These are phyloP conservation scores for Isoperla grammatica DNA, from an alignment of 2,888 invertebrate species.

Conservation along the genomic window DNA sequence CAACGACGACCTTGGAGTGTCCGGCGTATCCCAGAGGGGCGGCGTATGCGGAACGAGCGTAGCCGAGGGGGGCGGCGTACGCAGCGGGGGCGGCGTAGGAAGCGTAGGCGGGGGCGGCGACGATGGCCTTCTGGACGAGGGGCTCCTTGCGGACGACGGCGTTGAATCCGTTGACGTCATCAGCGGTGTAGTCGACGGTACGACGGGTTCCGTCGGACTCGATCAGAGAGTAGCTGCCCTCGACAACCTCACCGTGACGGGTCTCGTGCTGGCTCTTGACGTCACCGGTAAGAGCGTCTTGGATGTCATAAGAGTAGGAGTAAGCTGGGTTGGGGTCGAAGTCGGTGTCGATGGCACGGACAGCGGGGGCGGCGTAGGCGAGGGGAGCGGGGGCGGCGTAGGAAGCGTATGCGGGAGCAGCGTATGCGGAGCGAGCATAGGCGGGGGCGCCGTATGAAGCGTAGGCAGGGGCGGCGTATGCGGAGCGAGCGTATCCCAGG, in stretches of 20 bases:
- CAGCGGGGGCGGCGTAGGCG: constrained; percentile 22
- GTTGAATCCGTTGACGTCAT: constrained; percentile 31
- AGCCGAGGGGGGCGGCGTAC: constrained; percentile 18
- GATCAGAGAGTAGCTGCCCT: constrained; percentile 28
- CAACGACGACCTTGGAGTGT: constrained; percentile 3
- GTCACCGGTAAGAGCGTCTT: constrained; percentile 30
- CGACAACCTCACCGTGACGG: constrained; percentile 28
- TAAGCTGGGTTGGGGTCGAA: constrained; percentile 29
- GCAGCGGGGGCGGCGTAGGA: constrained; percentile 23
- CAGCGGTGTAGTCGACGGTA: constrained; percentile 29
- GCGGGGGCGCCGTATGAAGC: constrained; percentile 27
- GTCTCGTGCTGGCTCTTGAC: constrained; percentile 29
- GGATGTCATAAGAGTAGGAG: constrained; percentile 27
- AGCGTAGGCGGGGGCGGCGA: constrained; percentile 4
- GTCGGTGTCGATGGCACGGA: constrained; percentile 26
- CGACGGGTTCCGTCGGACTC: constrained; percentile 30
- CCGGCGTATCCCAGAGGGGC: constrained; percentile 20
- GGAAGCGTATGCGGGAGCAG: constrained; percentile 12
- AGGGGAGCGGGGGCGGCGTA: constrained; percentile 24
- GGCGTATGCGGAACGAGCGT: constrained; percentile 5
- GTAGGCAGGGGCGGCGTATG: constrained; percentile 30
- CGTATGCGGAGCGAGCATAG: constrained; percentile 23
- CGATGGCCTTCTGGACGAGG: constrained; percentile 23
- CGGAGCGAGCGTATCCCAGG: constrained; percentile 21
- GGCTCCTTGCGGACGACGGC: constrained; percentile 28